Evolutionary conservation across 2,888 invertebrate species (phyloP), one percentile per base, ranked within the genome.

Genomic region (Temnothorax unifasciatus): DNA sequence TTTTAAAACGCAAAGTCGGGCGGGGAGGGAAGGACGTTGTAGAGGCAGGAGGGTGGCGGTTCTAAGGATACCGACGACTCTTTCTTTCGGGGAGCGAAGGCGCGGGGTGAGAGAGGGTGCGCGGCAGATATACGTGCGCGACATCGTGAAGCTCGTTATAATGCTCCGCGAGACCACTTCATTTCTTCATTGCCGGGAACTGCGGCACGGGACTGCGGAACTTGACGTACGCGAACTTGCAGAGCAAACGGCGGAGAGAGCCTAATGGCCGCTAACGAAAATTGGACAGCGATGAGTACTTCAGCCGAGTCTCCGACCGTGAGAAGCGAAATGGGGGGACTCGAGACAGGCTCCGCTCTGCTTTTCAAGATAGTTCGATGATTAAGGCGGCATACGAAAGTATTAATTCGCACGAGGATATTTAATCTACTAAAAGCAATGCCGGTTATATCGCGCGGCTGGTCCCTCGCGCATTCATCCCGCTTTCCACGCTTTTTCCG

Each of bases 71-170:
- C 38, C 38, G 41, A 68, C 57, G 57, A 69, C 47, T 57, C 47
- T 25, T 34, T 61, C 29, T 50, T 50, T 73, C 59, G 38, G n/a
- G 47, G 38, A 21, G 50, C 50, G 68, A 85, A 86, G 47, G 6
- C 3, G 66, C 9, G 50, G 47, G 34, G 34, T 29, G 69, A 18
- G 54, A 71, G 63, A 50, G 66, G 74, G 82, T 74, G 34, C 75
- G 61, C 29, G 87, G 87, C 15, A 61, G 21, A 76, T 76, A 91
- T 92, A 92, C 92, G 92, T 91, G 92, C 92, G 89, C 92, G 89
- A 93, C 92, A 92, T 92, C 88, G 89, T 87, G 90, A 92, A 92
- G 90, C 91, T 92, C 91, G 91, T 93, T 92, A 92, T 91, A 92
- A 91, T 90, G 88, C 91, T 89, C 86, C 87, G 87, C 90, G 87